Evolutionary conservation across 2,888 invertebrate species (phyloP).

Genomic region (Epinotia demarniana): DNA sequence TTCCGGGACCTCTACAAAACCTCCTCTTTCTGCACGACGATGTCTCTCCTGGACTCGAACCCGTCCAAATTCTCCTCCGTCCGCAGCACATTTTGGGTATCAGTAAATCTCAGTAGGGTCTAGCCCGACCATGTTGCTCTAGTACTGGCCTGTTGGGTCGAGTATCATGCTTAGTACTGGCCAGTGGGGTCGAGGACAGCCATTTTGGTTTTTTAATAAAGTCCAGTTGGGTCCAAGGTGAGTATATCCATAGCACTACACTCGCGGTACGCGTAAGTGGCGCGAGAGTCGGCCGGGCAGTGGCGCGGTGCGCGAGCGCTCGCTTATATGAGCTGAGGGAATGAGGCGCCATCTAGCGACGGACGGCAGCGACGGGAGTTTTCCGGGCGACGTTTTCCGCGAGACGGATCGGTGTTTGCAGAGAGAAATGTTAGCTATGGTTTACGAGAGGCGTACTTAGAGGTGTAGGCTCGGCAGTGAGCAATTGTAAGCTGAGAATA

Average conservation of each 20-base stretch:
- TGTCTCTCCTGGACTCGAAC: slow-evolving; percentile 76
- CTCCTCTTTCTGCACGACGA: slow-evolving; percentile 81
- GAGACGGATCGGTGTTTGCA: not conserved
- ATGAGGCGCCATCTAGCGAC: slow-evolving; percentile 69
- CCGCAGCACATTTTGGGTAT: slow-evolving; percentile 80
- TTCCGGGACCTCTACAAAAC: slow-evolving; percentile 54
- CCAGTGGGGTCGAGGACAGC: slow-evolving; percentile 77
- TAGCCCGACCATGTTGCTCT: slow-evolving; percentile 69
- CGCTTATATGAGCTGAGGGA: slow-evolving; percentile 72
- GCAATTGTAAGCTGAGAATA: no score
- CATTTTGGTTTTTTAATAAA: slow-evolving; percentile 71
- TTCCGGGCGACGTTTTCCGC: slow-evolving; percentile 35
- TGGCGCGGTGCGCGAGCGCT: slow-evolving; percentile 60
- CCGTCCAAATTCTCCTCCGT: slow-evolving; percentile 74
- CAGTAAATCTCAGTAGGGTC: slow-evolving; percentile 80
- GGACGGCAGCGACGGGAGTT: slow-evolving; percentile 62
- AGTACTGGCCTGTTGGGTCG: slow-evolving; percentile 76
- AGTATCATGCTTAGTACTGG: slow-evolving; percentile 65
- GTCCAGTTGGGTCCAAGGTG: slow-evolving; percentile 79
- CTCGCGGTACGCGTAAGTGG: slow-evolving; percentile 63
- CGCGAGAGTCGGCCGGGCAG: slow-evolving; percentile 66
- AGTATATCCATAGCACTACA: slow-evolving; percentile 73
- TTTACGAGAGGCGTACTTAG: not conserved
- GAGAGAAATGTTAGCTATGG: not conserved
- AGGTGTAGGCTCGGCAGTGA: no score